A percentile compares a stretch with the other conserved stretches of the same genome.
These are phyloP conservation scores for Melanostigma gelatinosum DNA, from an alignment of 2,113 vertebrate species.

Conservation along the genomic window DNA sequence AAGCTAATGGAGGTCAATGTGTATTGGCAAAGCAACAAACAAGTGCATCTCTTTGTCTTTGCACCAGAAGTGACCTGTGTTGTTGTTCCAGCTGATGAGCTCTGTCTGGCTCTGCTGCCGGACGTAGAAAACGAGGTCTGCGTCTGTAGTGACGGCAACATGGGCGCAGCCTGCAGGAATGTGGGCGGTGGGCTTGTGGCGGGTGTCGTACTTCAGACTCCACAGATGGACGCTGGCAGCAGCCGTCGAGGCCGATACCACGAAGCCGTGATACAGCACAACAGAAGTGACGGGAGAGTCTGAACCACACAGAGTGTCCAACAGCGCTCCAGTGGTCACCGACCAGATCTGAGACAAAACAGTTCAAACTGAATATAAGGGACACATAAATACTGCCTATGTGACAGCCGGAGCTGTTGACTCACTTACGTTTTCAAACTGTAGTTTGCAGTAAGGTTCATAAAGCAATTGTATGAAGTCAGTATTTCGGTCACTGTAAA, in stretches of 20 bases:
- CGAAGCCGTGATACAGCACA: constrained; percentile 39
- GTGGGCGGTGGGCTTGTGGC: constrained; percentile 53
- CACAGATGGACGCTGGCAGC: constrained; percentile 76
- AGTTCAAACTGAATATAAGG: background rate
- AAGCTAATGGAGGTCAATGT: background rate
- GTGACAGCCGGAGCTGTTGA: background rate
- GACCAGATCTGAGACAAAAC: constrained; percentile 84
- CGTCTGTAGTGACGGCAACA: constrained; percentile 70
- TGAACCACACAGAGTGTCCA: constrained; percentile 76
- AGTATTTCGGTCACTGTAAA: background rate
- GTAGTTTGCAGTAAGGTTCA: background rate
- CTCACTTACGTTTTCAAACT: background rate
- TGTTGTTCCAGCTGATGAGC: constrained; percentile 84
- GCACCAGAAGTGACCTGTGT: constrained; percentile 75
- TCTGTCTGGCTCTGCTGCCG: constrained; percentile 75
- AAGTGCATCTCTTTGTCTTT: background rate
- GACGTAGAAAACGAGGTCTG: constrained; percentile 80
- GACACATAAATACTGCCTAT: background rate
- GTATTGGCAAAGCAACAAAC: background rate
- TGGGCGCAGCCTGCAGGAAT: constrained; percentile 79
- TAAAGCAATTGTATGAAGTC: background rate
- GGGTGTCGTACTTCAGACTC: constrained; percentile 74
- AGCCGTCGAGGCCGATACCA: constrained; percentile 82
- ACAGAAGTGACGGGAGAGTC: constrained; percentile 77
- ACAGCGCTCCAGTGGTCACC: constrained; percentile 81